Base-by-base conservation (phyloP, 2,888 invertebrate species). In the Herminia tarsipennalis region DNA sequence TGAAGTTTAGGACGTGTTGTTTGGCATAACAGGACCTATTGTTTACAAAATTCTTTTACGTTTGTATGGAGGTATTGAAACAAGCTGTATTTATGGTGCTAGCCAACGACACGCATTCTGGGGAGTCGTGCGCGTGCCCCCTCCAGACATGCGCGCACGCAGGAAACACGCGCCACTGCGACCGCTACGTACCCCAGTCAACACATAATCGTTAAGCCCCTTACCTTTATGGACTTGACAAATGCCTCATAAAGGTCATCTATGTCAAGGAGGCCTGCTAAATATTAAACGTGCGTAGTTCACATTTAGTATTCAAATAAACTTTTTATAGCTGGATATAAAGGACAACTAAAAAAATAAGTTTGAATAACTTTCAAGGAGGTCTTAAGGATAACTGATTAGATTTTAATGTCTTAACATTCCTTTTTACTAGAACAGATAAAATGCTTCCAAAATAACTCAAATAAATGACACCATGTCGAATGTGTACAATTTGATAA, bases 161-260 rank as follows among this genome's bases (percentile, higher is more conserved):
- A 86, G 87, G 86, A 86, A 86, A 73, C 86, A 82, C 80, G 85
- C 83, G 76, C 79, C 78, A 76, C 75, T 74, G 60, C 60, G 45
- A 64, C 64, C 61, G 62, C 64, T 64, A 64, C 41, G 54, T 50
- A 55, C 60, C 39, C 54, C 43, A 44, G 47, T 53, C 60, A 51
- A 53, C 66, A 65, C 67, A 58, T 52, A 39, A 41, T 56, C 51
- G 49, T 56, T 43, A 46, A 60, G 65, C 54, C 68, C 71, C 70
- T 66, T 69, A 68, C 70, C 67, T 73, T 73, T 70, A 76, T 69
- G 63, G 70, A 70, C 74, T 72, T 74, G 75, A 77, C 76, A 80
- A 77, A 78, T 73, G 66, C 77, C 73, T 71, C 72, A 68, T 64
- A 73, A 67, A 72, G 73, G 71, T 76, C 78, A 76, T 66, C 50